Evolutionary conservation across 2,888 invertebrate species (phyloP), one percentile per base, ranked within the genome.

Genomic region (Helleia helle): DNA sequence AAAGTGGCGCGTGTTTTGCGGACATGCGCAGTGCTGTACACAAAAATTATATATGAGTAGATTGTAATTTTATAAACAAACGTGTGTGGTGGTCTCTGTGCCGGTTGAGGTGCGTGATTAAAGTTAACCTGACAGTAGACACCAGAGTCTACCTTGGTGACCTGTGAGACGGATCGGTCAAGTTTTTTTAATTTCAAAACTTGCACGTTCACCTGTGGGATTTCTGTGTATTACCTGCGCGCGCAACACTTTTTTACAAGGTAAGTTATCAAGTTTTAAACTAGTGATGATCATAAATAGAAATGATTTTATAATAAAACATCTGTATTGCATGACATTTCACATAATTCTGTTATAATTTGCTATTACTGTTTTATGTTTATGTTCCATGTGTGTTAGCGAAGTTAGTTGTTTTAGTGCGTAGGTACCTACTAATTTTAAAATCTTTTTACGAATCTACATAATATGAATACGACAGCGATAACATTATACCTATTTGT

Each of bases 31-130:
- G 70, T 74, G 47, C 55, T 59, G 58, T 54, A 65, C 65, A 62
- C 59, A 57, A 55, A 68, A 76, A 76, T 75, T 76, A 75, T 72
- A 76, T 71, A 72, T 76, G 71, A 70, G 72, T 71, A 65, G 58
- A 60, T 70, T 62, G 62, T 74, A 74, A 77, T 75, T 77, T 73
- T 73, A 74, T 74, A 80, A 84, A 83, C 80, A 81, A 83, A 79
- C 71, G 60, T 58, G 60, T 54, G 65, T 66, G 63, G 65, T 67
- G 71, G 62, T 59, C 58, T 57, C 59, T 54, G 61, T 65, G 54
- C 42, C 55, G 66, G n/a, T n/a, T n/a, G n/a, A n/a, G n/a, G n/a
- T n/a, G n/a, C n/a, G n/a, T n/a, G n/a, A 73, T 58, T 56, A 58
- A 56, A 61, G 52, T 62, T 65, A n/a, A n/a, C n/a, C n/a, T n/a